Percentiles rank a stretch among this genome's conserved stretches.
These are phyloP conservation scores for Pteria penguin DNA, from an alignment of 2,888 invertebrate species.

Conservation along the genomic window DNA sequence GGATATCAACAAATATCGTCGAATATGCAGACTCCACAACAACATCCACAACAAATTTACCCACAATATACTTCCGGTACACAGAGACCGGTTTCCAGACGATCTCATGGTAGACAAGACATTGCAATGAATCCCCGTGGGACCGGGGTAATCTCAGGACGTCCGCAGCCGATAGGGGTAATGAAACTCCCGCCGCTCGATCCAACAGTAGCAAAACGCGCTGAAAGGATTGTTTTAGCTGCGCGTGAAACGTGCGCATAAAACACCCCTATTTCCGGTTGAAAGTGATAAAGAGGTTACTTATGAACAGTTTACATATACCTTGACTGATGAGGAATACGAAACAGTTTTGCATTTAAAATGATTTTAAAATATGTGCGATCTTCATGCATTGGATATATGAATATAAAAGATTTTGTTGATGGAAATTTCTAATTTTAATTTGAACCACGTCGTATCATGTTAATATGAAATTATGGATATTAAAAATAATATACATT, in stretches of 20 bases:
- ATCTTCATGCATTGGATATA: no score
- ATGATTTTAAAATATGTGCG: no score
- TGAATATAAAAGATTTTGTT: no score
- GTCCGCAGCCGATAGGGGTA: slow-evolving; percentile 33
- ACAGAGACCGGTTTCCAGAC: slow-evolving; percentile 34
- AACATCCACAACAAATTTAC: slow-evolving; percentile 20
- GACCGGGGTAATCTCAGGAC: slow-evolving; percentile 15
- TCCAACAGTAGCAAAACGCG: slow-evolving; percentile 31
- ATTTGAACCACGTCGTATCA: no score
- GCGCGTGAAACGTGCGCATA: slow-evolving; percentile 42
- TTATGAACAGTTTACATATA: no score
- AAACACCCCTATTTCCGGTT: no score
- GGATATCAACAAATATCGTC: slow-evolving; percentile 24
- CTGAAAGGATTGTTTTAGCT: slow-evolving; percentile 37
- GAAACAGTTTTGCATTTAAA: no score
- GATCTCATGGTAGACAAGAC: slow-evolving; percentile 22
- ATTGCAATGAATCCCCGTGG: slow-evolving; percentile 7
- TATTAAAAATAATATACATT: no score
- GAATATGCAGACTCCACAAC: slow-evolving; percentile 22
- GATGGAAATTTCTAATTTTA: no score
- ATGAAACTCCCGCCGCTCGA: slow-evolving; percentile 46
- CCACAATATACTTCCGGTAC: slow-evolving; percentile 3
- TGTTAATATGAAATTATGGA: no score
- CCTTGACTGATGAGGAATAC: no score
- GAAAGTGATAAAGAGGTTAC: no score